Evolutionary conservation across 2,888 invertebrate genomes (phyloP).

Genomic region (Zygaena filipendulae): DNA sequence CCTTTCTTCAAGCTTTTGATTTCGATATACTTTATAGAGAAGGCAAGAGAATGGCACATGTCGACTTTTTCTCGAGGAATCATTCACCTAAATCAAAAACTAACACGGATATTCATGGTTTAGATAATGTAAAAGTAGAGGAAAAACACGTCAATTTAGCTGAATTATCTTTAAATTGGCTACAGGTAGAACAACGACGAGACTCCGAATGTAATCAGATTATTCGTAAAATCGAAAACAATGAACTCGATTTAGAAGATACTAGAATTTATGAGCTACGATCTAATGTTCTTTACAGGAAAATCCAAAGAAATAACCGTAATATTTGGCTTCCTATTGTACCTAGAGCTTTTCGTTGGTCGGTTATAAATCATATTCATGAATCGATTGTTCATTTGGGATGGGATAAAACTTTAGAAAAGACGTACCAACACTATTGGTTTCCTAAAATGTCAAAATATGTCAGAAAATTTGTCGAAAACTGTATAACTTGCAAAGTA

Average conservation of each 20-base stretch:
- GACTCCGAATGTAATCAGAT: constrained; percentile 20
- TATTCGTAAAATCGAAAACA: background rate
- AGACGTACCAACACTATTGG: constrained; percentile 24
- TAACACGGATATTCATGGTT: background rate
- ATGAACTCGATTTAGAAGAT: constrained; percentile 6
- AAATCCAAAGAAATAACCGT: constrained; percentile 14
- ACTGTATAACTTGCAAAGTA: constrained; percentile 24
- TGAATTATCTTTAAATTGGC: too few relatives aligned
- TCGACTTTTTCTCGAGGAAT: constrained; percentile 20
- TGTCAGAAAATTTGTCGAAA: constrained; percentile 25
- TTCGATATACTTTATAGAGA: too few relatives aligned
- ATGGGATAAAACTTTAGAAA: constrained; percentile 20
- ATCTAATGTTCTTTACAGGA: constrained; percentile 12
- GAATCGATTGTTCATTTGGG: constrained; percentile 19
- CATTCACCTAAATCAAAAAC: constrained; percentile 4
- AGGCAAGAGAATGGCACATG: constrained; percentile 13
- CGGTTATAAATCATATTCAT: constrained; percentile 22
- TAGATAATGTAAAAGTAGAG: background rate
- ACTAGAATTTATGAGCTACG: constrained; percentile 17
- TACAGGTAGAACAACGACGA: constrained; percentile 19
- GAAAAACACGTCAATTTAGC: constrained; percentile 13
- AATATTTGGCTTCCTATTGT: constrained; percentile 17
- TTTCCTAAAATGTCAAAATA: constrained; percentile 22
- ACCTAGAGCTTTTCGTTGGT: constrained; percentile 20
- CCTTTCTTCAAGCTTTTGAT: constrained; percentile 14